Evolutionary conservation across 2,797 vertebrate species (phyloP).

Genomic region (Ibycter americanus): DNA sequence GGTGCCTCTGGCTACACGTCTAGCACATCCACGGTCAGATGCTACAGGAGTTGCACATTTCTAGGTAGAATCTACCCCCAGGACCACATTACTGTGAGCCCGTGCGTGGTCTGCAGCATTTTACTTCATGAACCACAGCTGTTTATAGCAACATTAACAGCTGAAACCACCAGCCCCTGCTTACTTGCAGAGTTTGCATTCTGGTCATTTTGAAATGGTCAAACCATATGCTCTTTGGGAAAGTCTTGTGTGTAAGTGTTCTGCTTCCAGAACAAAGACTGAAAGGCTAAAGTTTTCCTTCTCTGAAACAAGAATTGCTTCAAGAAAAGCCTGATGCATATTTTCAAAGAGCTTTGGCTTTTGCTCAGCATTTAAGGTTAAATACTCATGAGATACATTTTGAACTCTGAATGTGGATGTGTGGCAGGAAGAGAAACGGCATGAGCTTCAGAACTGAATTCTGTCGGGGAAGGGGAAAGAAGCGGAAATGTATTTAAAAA

Average conservation of each 20-base stretch:
- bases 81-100: not conserved
- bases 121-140: not conserved
- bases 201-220: not conserved
- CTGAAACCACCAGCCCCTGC: not conserved
- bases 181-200: not conserved
- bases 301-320: not conserved
- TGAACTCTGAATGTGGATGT: not conserved
- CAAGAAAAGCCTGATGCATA: not conserved
- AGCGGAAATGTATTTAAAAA: not conserved
- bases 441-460: not conserved
- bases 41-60: not conserved
- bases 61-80: not conserved
- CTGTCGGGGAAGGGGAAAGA: not conserved
- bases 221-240: not conserved
- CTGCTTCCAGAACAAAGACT: not conserved
- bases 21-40: accelerated
- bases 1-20: not conserved
- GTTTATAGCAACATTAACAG: not conserved
- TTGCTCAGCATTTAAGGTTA: not conserved
- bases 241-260: not conserved
- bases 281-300: not conserved
- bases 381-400: not conserved
- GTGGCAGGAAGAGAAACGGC: not conserved
- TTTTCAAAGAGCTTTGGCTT: not conserved
- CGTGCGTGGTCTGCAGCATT: not conserved